phyloP scores from a whole-genome alignment of 2,113 vertebrate species.

The Coptodon rendalli region DNA sequence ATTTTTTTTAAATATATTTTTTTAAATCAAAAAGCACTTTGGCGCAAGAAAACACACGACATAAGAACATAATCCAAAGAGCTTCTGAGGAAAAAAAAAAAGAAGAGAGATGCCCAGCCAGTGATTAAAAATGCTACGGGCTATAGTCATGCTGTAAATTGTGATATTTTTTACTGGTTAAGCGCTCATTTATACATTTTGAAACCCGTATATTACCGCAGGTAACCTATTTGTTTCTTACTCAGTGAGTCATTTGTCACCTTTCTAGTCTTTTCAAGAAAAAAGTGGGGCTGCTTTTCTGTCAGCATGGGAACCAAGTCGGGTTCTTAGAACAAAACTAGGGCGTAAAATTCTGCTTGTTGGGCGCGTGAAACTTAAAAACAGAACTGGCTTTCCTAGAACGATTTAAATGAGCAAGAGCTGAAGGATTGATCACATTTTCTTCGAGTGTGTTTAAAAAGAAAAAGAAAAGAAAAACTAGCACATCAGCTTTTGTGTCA shows the following conservation, averaged over 20 bases:
- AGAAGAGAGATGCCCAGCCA: neutral
- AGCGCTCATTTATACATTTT: neutral
- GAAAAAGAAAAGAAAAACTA: neutral
- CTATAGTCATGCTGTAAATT: neutral
- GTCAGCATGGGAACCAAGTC: conserved; percentile 34
- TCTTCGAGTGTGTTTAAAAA: conserved; percentile 16
- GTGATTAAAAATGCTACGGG: neutral
- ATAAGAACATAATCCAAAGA: neutral
- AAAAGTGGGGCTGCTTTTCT: conserved; percentile 19
- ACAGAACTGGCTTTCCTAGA: conserved; percentile 60
- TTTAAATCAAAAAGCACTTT: neutral
- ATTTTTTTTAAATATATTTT: rapidly evolving
- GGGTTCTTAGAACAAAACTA: conserved; percentile 70
- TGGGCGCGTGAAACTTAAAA: conserved; percentile 27
- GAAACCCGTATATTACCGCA: conserved; percentile 4
- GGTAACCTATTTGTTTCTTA: neutral
- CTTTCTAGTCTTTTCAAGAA: conserved; percentile 68
- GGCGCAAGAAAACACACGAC: neutral
- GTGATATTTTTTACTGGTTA: neutral
- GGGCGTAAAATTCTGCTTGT: conserved; percentile 40
- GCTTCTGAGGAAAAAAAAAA: neutral
- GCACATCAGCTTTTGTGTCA: neutral
- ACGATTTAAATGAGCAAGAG: conserved; percentile 32
- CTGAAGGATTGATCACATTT: neutral
- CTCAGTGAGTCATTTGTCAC: conserved; percentile 32